Base-by-base conservation (phyloP, 2,888 invertebrate species). In the Horisme vitalbata region DNA sequence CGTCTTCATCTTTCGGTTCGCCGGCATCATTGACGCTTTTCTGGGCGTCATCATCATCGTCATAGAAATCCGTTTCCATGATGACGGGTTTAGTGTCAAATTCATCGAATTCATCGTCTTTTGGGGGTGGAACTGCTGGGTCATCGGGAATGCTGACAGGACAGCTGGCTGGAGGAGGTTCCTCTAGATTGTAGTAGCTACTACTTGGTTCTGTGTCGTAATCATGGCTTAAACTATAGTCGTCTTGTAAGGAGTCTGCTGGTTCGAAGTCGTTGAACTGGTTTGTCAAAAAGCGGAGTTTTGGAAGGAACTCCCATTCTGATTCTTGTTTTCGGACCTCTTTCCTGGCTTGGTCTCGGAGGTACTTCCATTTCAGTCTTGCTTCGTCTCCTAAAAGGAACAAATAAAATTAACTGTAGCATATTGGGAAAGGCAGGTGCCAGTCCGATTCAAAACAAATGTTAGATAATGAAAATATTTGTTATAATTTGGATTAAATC, bases 21-120 rank as follows among this genome's bases (percentile, higher is more conserved):
- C 59, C 62, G 1, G 55, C 57, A 1, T 56, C 59, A 1, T 64
- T 50, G 0, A 58, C 49, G 23, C 69, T 74, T 51, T 75, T 83
- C 4, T 66, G 79, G 0, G 75, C 75, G 21, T 86, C 85, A 15
- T 87, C 86, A 26, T 87, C 87, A 48, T 88, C 88, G 44, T 88
- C 88, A 35, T 86, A 85, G 32, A 89, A 89, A 56, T 89, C 88
- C 0, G 88, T 85, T 49, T 89, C 88, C 76, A 82, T 79, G 20
- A 89, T 84, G 1, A 88, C 75, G 6, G 88, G 88, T 64, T 89
- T 89, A 0, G 86, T 82, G 13, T 89, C 88, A 45, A 89, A 89
- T 54, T 89, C 88, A 12, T 89, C 88, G 21, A 81, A 87, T n/a
- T 87, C 88, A 3, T 88, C 88, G 1, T 87, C 86, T 63, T 83